Evolutionary conservation across 2,797 vertebrate genomes (phyloP).

Genomic region (Aldrovandia affinis): DNA sequence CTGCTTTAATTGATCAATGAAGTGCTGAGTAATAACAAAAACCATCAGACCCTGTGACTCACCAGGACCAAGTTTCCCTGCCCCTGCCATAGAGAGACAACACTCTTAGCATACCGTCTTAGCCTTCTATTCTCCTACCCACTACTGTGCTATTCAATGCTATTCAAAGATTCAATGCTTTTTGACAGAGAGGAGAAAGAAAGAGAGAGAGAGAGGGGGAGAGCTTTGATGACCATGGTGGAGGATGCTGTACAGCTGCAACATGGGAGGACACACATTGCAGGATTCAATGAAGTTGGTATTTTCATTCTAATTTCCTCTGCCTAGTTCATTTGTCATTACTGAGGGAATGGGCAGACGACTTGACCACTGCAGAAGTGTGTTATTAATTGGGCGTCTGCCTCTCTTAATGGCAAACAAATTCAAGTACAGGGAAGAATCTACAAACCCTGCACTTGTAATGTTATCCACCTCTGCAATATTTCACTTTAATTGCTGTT

Average conservation of each 20-base stretch:
- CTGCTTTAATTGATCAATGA: too few relatives aligned
- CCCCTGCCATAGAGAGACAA: too few relatives aligned
- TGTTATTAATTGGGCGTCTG: slow-evolving; percentile 53
- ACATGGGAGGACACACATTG: slow-evolving; percentile 48
- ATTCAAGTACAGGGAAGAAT: slow-evolving; percentile 42
- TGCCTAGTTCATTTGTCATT: slow-evolving; percentile 32
- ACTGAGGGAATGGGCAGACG: slow-evolving; percentile 38
- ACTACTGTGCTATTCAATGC: background rate
- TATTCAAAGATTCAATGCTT: background rate
- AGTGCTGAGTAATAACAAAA: too few relatives aligned
- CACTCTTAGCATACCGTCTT: too few relatives aligned
- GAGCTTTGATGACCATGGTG: slow-evolving; percentile 25
- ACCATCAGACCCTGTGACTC: too few relatives aligned
- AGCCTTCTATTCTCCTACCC: background rate
- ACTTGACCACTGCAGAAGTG: slow-evolving; percentile 45
- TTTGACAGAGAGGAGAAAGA: background rate
- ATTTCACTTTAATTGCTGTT: slow-evolving; percentile 56
- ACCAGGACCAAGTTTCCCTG: too few relatives aligned
- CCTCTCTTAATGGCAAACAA: slow-evolving; percentile 50
- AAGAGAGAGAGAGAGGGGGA: background rate
- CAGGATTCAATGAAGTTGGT: slow-evolving; percentile 35
- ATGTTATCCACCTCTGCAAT: slow-evolving; percentile 43
- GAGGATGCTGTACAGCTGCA: slow-evolving; percentile 37
- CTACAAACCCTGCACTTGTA: slow-evolving; percentile 32
- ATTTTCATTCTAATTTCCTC: slow-evolving; percentile 37